Base-by-base conservation (phyloP, 2,888 invertebrate genomes). In the Helobdella robusta region DNA sequence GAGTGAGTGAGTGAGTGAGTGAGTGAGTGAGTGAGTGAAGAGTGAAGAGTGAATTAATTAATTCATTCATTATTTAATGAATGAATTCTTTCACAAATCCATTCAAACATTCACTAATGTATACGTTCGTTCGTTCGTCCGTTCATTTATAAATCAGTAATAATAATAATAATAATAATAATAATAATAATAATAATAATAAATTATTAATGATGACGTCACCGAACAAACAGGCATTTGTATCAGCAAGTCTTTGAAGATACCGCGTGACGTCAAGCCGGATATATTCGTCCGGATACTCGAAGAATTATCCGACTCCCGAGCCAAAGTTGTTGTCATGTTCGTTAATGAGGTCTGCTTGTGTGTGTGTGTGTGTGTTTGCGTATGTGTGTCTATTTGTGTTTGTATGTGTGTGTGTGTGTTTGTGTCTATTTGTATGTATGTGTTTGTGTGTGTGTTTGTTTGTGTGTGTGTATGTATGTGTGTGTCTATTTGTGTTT, bases 331-430 rank as follows among this genome's bases (percentile, higher is more conserved):
- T 8, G 85, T 87, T 35, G 84, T 87, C 28, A 83, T 86, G 77
- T 87, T 87, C 75, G 86, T 86, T 30, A 86, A 86, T 74, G 86
- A 87, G 76, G n/a, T n/a, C n/a, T n/a, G n/a, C n/a, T n/a, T n/a
- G n/a, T n/a, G n/a, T n/a, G n/a, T n/a, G n/a, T n/a, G n/a, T n/a
- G n/a, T n/a, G n/a, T n/a, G n/a, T n/a, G n/a, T n/a, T n/a, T n/a
- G n/a, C n/a, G n/a, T n/a, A n/a, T n/a, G n/a, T n/a, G n/a, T n/a
- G n/a, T n/a, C n/a, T n/a, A n/a, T n/a, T n/a, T n/a, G n/a, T n/a
- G n/a, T n/a, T n/a, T n/a, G n/a, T n/a, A n/a, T n/a, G n/a, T n/a
- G n/a, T n/a, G n/a, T n/a, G n/a, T n/a, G n/a, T n/a, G n/a, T n/a
- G n/a, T n/a, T n/a, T n/a, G n/a, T n/a, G n/a, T n/a, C n/a, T n/a